These are phyloP conservation scores for Diarsia dahlii DNA, from an alignment of 2,888 invertebrate species.

Conservation along the genomic window DNA sequence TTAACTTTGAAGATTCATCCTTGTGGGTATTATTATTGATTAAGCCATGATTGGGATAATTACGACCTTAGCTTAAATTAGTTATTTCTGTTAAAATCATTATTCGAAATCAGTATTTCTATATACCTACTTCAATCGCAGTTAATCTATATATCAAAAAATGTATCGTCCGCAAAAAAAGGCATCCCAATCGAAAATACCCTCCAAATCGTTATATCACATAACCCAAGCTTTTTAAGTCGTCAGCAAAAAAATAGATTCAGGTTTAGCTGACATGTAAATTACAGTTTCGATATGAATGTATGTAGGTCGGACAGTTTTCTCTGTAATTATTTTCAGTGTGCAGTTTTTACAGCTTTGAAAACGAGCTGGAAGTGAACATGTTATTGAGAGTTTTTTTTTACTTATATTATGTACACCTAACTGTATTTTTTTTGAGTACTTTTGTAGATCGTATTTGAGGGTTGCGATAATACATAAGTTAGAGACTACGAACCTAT, in stretches of 20 bases:
- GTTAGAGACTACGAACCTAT: no score
- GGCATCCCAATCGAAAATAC: neutral
- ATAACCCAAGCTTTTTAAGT: constrained; percentile 24
- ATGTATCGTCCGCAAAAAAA: constrained; percentile 29
- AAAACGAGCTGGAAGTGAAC: constrained; percentile 29
- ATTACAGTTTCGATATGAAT: constrained; percentile 53
- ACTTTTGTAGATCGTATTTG: neutral
- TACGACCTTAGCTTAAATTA: neutral
- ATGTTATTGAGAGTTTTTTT: constrained; percentile 3
- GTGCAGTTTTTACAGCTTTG: constrained; percentile 49
- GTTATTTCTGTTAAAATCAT: neutral
- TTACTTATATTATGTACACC: neutral
- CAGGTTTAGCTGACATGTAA: constrained; percentile 57
- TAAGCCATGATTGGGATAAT: neutral
- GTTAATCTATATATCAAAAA: constrained; percentile 12
- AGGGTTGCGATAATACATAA: no score
- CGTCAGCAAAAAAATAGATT: constrained; percentile 61
- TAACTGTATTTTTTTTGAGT: neutral
- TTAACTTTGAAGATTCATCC: no score
- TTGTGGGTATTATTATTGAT: no score
- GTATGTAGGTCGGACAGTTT: constrained; percentile 56
- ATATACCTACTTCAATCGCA: neutral
- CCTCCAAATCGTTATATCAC: constrained; percentile 36
- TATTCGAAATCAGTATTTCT: no score
- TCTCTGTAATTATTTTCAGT: constrained; percentile 62